Percentiles rank a stretch among this genome's conserved stretches.
Evolutionary conservation across 2,797 vertebrate species (phyloP).

Genomic region (Tapera naevia): DNA sequence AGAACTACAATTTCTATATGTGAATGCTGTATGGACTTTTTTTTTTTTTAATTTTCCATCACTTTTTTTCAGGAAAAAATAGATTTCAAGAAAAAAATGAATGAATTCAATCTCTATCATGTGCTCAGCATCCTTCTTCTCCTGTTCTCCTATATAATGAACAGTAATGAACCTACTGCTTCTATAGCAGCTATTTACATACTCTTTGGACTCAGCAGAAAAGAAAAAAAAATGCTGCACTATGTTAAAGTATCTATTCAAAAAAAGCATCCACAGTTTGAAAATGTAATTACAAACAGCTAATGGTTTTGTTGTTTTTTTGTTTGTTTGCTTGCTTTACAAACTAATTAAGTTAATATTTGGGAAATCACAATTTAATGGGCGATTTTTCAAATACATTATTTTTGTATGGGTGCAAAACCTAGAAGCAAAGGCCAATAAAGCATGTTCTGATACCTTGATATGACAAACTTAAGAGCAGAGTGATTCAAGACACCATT

Average conservation of each 20-base stretch:
- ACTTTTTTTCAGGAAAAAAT: neutral
- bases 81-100: neutral
- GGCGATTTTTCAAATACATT: neutral
- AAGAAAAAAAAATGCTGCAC: neutral
- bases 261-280: neutral
- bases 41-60: neutral
- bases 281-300: neutral
- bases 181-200: neutral
- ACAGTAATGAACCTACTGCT: neutral
- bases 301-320: neutral
- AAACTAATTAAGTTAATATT: neutral
- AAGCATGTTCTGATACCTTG: neutral
- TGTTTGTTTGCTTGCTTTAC: neutral
- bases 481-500: neutral
- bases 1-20: neutral
- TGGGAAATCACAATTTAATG: constrained; percentile 12
- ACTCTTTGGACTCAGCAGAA: neutral
- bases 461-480: neutral
- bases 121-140: neutral
- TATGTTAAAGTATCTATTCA: neutral
- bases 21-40: neutral
- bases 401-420: neutral
- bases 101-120: neutral
- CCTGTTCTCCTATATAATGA: neutral
- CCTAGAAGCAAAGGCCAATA: neutral